Percentiles rank a stretch among this genome's conserved stretches.
phyloP scores from a whole-genome alignment of 2,113 vertebrate genomes.

The Acrocephalus arundinaceus region DNA sequence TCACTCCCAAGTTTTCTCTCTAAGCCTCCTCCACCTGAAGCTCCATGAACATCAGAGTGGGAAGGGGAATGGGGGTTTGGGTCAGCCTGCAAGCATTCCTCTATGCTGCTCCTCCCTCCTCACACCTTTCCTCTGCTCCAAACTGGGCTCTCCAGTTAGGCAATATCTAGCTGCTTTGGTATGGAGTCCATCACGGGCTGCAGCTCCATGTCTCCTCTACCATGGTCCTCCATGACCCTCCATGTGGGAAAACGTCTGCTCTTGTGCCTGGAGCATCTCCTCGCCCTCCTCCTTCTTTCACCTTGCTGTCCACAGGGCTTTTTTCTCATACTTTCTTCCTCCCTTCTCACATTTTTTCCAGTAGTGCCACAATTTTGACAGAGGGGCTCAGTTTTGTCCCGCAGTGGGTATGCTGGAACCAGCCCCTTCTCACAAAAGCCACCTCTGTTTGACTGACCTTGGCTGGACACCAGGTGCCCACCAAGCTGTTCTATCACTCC shows the following conservation, averaged over 20 bases:
- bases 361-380: not conserved
- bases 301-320: not conserved
- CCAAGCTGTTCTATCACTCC: fast-evolving
- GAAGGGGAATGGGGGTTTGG: fast-evolving
- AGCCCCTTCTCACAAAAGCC: not conserved
- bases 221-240: not conserved
- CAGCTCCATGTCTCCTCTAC: not conserved
- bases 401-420: not conserved
- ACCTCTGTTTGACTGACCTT: not conserved
- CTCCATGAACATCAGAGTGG: fast-evolving
- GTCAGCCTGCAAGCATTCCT: not conserved
- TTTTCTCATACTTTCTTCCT: not conserved
- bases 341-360: not conserved
- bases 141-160: not conserved
- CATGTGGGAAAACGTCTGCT: not conserved
- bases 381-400: not conserved
- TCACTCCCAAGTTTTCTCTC: not conserved
- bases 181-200: not conserved
- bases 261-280: not conserved
- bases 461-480: not conserved
- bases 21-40: not conserved
- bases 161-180: not conserved
- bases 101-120: not conserved
- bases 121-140: not conserved
- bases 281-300: not conserved